Conservation (phyloP, 2,113 vertebrate genomes). For the Edolisoma coerulescens region DNA sequence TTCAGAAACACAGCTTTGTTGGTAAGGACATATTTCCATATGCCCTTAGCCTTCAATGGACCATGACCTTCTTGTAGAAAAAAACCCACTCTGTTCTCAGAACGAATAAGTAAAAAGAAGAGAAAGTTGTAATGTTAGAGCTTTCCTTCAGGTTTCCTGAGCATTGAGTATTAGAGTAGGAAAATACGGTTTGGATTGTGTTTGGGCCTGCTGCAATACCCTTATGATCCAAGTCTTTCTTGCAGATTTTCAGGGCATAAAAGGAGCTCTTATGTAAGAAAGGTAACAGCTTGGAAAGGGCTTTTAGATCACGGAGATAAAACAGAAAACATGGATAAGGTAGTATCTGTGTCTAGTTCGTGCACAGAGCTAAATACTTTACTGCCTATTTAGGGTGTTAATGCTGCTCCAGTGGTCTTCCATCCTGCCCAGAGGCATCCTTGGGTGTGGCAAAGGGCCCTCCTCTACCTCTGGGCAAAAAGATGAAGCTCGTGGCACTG, state of each 20-base stretch:
- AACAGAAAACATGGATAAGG: not conserved
- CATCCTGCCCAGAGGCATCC: not conserved
- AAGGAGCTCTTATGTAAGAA: not conserved
- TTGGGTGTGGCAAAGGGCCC: not conserved
- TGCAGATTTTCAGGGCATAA: not conserved
- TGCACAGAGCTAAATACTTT: not conserved
- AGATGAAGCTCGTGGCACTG: not conserved
- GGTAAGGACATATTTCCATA: not conserved
- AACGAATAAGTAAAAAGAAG: not conserved
- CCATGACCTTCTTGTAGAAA: not conserved
- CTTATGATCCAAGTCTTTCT: not conserved
- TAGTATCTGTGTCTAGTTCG: rapidly evolving
- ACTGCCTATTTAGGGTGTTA: not conserved
- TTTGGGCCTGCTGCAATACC: not conserved
- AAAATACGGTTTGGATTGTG: not conserved
- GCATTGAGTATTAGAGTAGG: not conserved
- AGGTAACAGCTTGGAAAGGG: not conserved
- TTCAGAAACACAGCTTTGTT: not conserved
- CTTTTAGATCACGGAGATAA: not conserved
- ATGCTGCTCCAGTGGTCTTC: not conserved
- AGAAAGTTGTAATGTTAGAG: not conserved
- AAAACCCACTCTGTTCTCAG: not conserved
- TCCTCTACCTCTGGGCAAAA: not conserved
- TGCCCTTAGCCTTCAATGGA: not conserved
- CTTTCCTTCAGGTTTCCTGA: not conserved